A percentile compares a stretch with the other conserved stretches of the same genome.
phyloP scores from a whole-genome alignment of 64 coral and sea anemone species.

The Montipora sp. region DNA sequence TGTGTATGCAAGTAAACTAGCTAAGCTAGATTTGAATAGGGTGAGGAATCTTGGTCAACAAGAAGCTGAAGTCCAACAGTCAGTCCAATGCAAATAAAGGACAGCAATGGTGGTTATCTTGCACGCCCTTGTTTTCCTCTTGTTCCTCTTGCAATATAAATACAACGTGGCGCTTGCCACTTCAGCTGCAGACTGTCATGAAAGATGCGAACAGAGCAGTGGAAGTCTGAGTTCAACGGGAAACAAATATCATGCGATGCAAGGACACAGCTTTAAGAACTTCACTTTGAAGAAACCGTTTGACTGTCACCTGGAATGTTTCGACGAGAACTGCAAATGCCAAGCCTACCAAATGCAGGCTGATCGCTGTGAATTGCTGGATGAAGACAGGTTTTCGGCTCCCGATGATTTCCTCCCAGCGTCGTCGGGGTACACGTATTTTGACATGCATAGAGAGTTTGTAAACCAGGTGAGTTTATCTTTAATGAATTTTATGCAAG shows the following conservation, averaged over 20 bases:
- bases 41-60: too few species aligned
- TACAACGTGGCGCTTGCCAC: neutral
- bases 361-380: neutral
- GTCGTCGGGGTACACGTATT: conserved; percentile 8
- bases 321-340: neutral
- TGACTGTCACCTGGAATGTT: conserved; percentile 1
- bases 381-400: conserved; percentile 47
- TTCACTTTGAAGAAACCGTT: neutral
- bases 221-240: neutral
- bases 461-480: neutral
- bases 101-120: neutral
- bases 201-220: neutral
- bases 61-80: too few species aligned
- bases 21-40: too few species aligned
- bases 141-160: neutral
- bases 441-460: conserved; percentile 34
- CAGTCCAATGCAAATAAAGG: neutral
- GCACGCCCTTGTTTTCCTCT: neutral
- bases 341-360: too few species aligned
- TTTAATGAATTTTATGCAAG: neutral
- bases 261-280: conserved; percentile 9
- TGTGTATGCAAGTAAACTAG: too few species aligned
- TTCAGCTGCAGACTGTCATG: neutral
- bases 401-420: neutral
- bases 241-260: neutral